A percentile compares a stretch with the other conserved stretches of the same genome.
Evolutionary conservation across 2,888 invertebrate species (phyloP).

Genomic region (Onchidella celtica): DNA sequence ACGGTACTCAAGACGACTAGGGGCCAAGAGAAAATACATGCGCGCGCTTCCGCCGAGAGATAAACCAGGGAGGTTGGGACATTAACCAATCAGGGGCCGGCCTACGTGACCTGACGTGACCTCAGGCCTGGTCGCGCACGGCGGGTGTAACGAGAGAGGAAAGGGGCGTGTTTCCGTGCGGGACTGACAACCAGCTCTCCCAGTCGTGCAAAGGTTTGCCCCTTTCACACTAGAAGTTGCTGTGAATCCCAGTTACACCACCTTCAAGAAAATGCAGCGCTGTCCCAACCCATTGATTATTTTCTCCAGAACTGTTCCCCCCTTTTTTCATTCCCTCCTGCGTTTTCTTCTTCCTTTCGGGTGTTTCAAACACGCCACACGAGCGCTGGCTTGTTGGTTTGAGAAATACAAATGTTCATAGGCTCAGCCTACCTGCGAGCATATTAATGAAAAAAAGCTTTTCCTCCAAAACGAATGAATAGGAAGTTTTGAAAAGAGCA

Average conservation of each 20-base stretch:
- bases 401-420: too few relatives aligned
- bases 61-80: constrained; percentile 12
- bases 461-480: too few relatives aligned
- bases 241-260: neutral
- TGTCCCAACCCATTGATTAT: constrained; percentile 34
- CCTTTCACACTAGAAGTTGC: neutral
- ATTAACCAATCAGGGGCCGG: constrained; percentile 34
- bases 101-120: constrained; percentile 29
- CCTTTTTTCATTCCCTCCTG: neutral
- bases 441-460: too few relatives aligned
- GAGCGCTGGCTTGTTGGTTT: too few relatives aligned
- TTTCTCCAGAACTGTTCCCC: neutral
- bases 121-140: constrained; percentile 12
- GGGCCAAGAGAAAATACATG: constrained; percentile 27
- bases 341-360: neutral
- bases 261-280: neutral
- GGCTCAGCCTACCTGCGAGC: too few relatives aligned
- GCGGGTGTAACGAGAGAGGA: neutral
- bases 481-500: too few relatives aligned
- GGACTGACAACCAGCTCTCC: neutral
- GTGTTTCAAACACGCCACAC: neutral
- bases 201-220: neutral
- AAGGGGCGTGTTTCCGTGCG: constrained; percentile 11
- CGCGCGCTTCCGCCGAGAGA: constrained; percentile 33
- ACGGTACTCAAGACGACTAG: constrained; percentile 5